Base-by-base conservation (phyloP, 2,888 invertebrate species). In the Ceriagrion tenellum region DNA sequence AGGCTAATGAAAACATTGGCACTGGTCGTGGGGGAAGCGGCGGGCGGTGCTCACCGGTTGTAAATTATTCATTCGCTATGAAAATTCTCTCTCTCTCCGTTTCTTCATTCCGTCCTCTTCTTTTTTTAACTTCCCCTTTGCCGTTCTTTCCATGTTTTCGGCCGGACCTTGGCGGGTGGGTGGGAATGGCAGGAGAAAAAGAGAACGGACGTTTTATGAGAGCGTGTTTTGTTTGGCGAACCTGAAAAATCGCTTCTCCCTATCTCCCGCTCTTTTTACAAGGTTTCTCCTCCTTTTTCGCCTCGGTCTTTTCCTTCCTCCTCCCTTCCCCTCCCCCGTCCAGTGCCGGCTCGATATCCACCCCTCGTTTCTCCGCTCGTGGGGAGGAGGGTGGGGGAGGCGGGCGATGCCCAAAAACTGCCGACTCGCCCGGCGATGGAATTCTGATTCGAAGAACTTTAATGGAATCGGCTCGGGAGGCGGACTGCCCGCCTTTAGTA, bases 1-100 rank as follows among this genome's bases (percentile, higher is more conserved):
- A 20, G 69, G 69, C 93, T 93, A 93, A 93, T 93, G 93, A 93
- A 93, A 93, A 93, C 93, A 93, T 93, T 69, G 93, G 63, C 93
- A 69, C 69, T 93, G 40, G 59, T 20, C 8, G 16, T 59, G 59
- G 59, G 13, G 59, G 63, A 47, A 63, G 40, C 93, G 69, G 59
- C 47, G 69, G 93, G 23, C 69, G 63, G 69, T 93, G 59, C 47
- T 69, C 47, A 69, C 93, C 35, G 81, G 93, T 93, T 93, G 93
- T 93, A 93, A 93, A 93, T 93, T 69, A 93, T 93, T 93, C 93
- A 93, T 93, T 93, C 93, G 93, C 93, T 93, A 69, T 93, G 93
- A 93, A 93, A 93, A 93, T 93, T 93, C 93, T 93, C 47, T 40
- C 93, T 93, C 26, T 13, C 30, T 74, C n/a, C 30, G 30, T 74